Percentiles rank a stretch among this genome's conserved stretches.
Conservation (phyloP, 1,140 invertebrate species). For the Ceratosolen fusciceps region DNA sequence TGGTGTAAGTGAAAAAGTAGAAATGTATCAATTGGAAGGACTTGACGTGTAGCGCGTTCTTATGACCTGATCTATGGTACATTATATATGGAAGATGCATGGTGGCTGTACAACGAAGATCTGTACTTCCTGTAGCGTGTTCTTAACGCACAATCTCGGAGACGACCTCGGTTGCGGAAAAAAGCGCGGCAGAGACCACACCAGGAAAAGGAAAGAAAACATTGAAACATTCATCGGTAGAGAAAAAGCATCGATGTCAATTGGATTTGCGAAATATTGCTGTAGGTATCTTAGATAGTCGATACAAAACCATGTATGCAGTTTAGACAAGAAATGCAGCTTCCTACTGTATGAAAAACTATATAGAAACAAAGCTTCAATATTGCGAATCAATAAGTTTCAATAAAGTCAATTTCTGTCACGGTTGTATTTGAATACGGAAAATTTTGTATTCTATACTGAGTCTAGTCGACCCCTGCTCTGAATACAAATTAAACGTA, state of each 20-base stretch:
- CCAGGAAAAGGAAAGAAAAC: too few relatives aligned
- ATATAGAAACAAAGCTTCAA: slow-evolving; percentile 55
- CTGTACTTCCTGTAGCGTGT: too few relatives aligned
- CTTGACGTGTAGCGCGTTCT: too few relatives aligned
- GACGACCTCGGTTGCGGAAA: too few relatives aligned
- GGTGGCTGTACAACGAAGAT: too few relatives aligned
- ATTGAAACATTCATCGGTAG: too few relatives aligned
- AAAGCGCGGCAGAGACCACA: too few relatives aligned
- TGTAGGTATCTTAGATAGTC: not conserved
- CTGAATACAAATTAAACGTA: slow-evolving; percentile 69
- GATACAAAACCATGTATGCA: not conserved
- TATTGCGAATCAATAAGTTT: slow-evolving; percentile 72
- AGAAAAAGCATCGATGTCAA: not conserved
- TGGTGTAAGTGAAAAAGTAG: too few relatives aligned
- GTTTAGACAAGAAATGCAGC: not conserved
- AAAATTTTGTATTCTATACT: slow-evolving; percentile 70
- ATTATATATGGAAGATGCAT: too few relatives aligned
- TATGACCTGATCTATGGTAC: too few relatives aligned
- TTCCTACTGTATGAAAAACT: not conserved
- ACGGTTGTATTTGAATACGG: slow-evolving; percentile 70
- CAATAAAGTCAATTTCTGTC: slow-evolving; percentile 73
- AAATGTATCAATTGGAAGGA: too few relatives aligned
- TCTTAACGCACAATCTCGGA: too few relatives aligned
- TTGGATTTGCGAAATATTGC: not conserved
- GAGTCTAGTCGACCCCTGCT: slow-evolving; percentile 59